These are phyloP conservation scores for Bellardia bayeri DNA, from an alignment of 2,888 invertebrate species.

Conservation along the genomic window DNA sequence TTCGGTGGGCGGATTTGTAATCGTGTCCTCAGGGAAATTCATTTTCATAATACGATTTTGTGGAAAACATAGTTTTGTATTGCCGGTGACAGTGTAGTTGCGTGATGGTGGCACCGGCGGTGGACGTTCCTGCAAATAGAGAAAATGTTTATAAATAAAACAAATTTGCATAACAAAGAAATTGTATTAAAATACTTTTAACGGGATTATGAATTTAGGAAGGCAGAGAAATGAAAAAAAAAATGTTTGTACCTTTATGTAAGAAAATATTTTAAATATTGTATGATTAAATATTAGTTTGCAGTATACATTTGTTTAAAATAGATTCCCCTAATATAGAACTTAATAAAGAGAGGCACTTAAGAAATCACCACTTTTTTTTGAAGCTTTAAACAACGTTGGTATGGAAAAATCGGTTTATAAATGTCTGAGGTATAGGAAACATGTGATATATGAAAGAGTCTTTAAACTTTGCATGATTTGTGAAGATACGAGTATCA, in stretches of 20 bases:
- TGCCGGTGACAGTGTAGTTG: conserved; percentile 95
- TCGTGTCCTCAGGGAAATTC: conserved; percentile 89
- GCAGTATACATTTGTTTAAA: too few species aligned
- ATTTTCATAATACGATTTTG: conserved; percentile 96
- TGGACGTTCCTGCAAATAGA: conserved; percentile 89
- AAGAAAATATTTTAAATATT: background rate
- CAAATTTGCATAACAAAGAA: conserved; percentile 62
- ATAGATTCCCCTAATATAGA: too few species aligned
- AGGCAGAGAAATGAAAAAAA: background rate
- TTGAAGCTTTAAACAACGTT: too few species aligned
- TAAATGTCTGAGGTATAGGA: too few species aligned
- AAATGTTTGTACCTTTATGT: background rate
- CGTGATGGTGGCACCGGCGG: conserved; percentile 96
- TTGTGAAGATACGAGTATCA: too few species aligned
- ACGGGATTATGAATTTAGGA: conserved; percentile 12
- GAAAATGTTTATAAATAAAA: conserved; percentile 1
- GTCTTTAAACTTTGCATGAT: too few species aligned
- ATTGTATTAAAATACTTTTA: background rate
- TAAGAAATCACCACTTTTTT: too few species aligned
- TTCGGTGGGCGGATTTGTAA: conserved; percentile 80
- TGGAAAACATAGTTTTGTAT: conserved; percentile 96
- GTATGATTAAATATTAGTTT: background rate
- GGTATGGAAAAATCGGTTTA: too few species aligned
- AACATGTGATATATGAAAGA: too few species aligned
- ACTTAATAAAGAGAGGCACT: too few species aligned